Evolutionary conservation across 2,888 invertebrate species (phyloP).

Genomic region (Platerodrilus igneus): DNA sequence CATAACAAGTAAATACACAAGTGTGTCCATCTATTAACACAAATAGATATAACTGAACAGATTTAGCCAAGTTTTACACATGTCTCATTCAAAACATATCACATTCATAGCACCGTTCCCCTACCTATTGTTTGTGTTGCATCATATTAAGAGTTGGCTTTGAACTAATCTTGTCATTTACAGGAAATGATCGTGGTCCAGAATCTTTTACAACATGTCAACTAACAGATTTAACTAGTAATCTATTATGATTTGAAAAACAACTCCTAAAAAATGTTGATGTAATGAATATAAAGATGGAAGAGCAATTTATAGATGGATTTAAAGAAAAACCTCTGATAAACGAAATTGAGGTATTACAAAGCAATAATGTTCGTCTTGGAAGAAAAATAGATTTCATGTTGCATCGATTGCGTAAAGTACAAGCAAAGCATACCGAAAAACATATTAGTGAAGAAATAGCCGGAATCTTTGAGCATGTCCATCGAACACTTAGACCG

Average conservation of each 20-base stretch:
- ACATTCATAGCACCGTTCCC: too few species aligned
- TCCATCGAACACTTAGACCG: slow-evolving; percentile 53
- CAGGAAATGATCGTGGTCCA: too few species aligned
- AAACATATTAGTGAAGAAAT: slow-evolving; percentile 76
- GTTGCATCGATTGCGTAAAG: slow-evolving; percentile 66
- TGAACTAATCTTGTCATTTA: too few species aligned
- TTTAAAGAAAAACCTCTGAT: slow-evolving; percentile 48
- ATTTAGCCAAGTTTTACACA: too few species aligned
- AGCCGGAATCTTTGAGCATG: slow-evolving; percentile 69
- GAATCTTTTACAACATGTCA: too few species aligned
- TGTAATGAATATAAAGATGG: slow-evolving; percentile 51
- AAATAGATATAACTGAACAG: too few species aligned
- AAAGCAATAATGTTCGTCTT: slow-evolving; percentile 46
- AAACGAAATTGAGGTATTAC: slow-evolving; percentile 52
- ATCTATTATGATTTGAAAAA: slow-evolving; percentile 39
- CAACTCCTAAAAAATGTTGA: slow-evolving; percentile 52
- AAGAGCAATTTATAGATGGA: slow-evolving; percentile 44
- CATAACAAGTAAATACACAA: too few species aligned
- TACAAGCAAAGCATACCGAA: slow-evolving; percentile 71
- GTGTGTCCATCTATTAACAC: too few species aligned
- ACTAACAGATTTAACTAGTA: slow-evolving; percentile 40
- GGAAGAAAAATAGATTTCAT: slow-evolving; percentile 69
- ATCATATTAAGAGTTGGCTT: too few species aligned
- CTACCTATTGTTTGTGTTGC: too few species aligned
- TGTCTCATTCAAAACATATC: too few species aligned